Conservation (phyloP, 2,113 vertebrate species). For the Entelurus aequoreus region DNA sequence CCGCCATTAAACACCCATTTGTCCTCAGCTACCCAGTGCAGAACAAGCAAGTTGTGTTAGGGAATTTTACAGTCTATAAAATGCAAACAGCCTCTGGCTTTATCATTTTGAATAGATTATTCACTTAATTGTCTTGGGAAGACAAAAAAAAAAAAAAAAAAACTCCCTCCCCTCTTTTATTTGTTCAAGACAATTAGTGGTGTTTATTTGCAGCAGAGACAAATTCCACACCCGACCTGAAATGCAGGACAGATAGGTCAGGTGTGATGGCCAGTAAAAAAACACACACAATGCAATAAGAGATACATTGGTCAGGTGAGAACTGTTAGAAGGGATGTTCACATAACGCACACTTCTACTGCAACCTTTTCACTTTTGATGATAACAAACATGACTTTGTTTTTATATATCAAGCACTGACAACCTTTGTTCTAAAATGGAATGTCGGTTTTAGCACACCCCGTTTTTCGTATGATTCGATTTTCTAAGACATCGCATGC, state of each 20-base stretch:
- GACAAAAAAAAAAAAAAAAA: background rate
- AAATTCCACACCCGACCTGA: conserved; percentile 9
- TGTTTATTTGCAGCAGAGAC: conserved; percentile 13
- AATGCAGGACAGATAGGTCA: conserved; percentile 31
- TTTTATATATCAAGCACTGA: too few species aligned
- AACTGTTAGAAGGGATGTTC: conserved; percentile 24
- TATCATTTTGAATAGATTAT: conserved; percentile 40
- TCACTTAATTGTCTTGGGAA: conserved; percentile 47
- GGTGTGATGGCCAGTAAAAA: conserved; percentile 47
- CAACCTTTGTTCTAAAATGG: too few species aligned
- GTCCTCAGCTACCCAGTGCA: conserved; percentile 15
- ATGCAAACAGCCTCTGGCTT: conserved; percentile 20
- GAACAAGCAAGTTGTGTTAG: conserved; percentile 6
- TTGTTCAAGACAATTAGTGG: conserved; percentile 32
- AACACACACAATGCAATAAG: conserved; percentile 37
- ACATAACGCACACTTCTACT: conserved; percentile 23
- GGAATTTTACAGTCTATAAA: conserved; percentile 7
- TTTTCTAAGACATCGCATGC: too few species aligned
- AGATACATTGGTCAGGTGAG: conserved; percentile 32
- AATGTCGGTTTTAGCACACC: too few species aligned
- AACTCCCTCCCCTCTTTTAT: conserved; percentile 2
- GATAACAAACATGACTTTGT: too few species aligned
- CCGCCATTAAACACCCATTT: background rate
- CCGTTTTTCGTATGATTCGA: too few species aligned
- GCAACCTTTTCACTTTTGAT: too few species aligned